Evolutionary conservation across 1,140 invertebrate genomes (phyloP), one percentile per base, ranked within the genome.

Genomic region (Proales similis): DNA sequence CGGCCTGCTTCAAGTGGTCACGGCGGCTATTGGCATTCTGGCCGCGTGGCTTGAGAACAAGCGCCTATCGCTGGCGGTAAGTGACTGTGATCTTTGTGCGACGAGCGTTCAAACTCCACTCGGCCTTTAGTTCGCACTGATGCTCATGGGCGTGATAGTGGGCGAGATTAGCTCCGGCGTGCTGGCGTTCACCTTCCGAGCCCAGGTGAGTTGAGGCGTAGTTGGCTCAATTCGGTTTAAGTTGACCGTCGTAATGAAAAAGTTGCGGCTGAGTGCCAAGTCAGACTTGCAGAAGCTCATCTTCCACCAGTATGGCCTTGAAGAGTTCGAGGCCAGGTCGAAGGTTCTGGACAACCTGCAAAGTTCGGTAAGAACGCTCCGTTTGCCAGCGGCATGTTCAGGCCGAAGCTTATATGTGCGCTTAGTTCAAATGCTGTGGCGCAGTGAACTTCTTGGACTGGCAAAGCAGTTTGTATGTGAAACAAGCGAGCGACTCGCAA

Each of bases 361-460:
- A 57, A 42, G n/a, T n/a, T n/a, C n/a, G n/a, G n/a, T 42, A 39
- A 57, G 45, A 57, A 42, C 45, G 45, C 17, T 33, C 7, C 24
- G 19, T n/a, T 27, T 11, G 17, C 36, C 9, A 51, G 24, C 4
- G 26, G 1, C 5, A 12, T 51, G 26, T 53, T 38, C 29, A 20
- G 43, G 29, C 43, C 3, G 43, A 33, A 20, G 4, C 27, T 19
- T 39, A 26, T 53, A 22, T 20, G 20, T 39, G 14, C 17, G 4
- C 2, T 17, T 14, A 57, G 51, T 57, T 57, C 45, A 57, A 57
- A 42, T 57, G 51, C 20, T 57, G 51, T 26, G 51, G 51, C 30
- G 36, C 51, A 9, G 45, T 17, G 6, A 29, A 57, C 26, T 57
- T 57, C 19, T 42, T 26, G 30, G 51, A 57, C 32, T 57, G 51